These are phyloP conservation scores for Drosophila mayri DNA, from an alignment of 1,140 invertebrate genomes.

Conservation along the genomic window DNA sequence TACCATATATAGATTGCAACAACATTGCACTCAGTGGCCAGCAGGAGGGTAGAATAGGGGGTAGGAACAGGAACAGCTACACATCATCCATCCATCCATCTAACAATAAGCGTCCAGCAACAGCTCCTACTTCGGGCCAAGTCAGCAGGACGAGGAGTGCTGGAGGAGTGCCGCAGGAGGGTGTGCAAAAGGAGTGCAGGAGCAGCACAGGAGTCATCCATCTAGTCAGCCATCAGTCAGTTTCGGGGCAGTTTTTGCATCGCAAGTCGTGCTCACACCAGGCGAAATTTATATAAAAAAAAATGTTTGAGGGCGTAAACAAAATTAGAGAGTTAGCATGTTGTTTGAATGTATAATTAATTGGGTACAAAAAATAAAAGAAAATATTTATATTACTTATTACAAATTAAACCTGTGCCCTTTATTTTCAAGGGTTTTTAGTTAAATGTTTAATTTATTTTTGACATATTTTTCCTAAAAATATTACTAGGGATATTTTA, in stretches of 20 bases:
- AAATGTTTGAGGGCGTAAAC: not conserved
- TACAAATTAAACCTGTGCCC: too few relatives aligned
- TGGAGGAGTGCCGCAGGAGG: not conserved
- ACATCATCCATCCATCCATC: slow-evolving; percentile 80
- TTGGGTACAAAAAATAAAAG: not conserved
- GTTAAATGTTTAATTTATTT: too few relatives aligned
- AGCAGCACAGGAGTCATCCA: slow-evolving; percentile 51
- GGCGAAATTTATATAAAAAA: not conserved
- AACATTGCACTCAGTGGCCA: slow-evolving; percentile 46
- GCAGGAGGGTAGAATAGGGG: not conserved
- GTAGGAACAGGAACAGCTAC: slow-evolving; percentile 52
- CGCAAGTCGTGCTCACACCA: slow-evolving; percentile 34
- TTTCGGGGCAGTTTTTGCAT: slow-evolving; percentile 61
- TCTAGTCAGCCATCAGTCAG: slow-evolving; percentile 80
- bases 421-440: too few relatives aligned
- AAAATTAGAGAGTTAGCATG: too few relatives aligned
- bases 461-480: too few relatives aligned
- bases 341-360: not conserved
- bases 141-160: slow-evolving; percentile 25
- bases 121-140: slow-evolving; percentile 45
- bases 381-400: not conserved
- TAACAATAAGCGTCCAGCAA: slow-evolving; percentile 80
- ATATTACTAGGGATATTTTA: too few relatives aligned
- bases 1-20: slow-evolving; percentile 71
- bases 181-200: not conserved